A percentile compares a stretch with the other conserved stretches of the same genome.
phyloP scores from a whole-genome alignment of 1,140 invertebrate species.

The Varroa destructor region DNA sequence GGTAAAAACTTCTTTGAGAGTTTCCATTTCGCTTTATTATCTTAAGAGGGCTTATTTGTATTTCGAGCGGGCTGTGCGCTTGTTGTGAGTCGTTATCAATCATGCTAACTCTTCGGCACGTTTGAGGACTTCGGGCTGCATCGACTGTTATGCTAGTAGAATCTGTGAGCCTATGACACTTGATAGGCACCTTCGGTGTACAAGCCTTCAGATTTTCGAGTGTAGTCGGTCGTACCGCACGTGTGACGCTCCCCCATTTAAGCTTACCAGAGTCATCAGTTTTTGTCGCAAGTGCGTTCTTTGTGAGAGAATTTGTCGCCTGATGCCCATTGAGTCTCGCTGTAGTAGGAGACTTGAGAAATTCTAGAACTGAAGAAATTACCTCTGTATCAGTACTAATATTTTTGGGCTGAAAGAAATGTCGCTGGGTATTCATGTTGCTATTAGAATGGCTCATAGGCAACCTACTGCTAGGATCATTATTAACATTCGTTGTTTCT shows the following conservation, averaged over 20 bases:
- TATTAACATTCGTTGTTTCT: neutral
- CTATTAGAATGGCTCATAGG: too few relatives aligned
- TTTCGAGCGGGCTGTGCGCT: neutral
- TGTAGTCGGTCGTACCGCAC: conserved; percentile 9
- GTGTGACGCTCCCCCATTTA: neutral
- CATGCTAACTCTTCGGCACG: too few relatives aligned
- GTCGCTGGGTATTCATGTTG: too few relatives aligned
- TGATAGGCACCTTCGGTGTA: conserved; percentile 13
- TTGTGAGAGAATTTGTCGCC: neutral
- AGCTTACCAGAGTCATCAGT: neutral
- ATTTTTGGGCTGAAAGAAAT: conserved; percentile 6
- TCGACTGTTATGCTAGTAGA: too few relatives aligned
- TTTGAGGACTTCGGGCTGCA: too few relatives aligned
- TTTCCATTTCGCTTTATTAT: too few relatives aligned
- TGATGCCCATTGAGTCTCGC: neutral
- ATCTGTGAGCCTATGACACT: neutral
- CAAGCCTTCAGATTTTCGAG: conserved; percentile 14
- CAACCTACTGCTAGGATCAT: neutral
- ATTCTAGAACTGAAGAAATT: conserved; percentile 15
- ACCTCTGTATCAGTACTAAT: neutral
- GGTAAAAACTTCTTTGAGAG: too few relatives aligned
- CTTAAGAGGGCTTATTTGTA: neutral
- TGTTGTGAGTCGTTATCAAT: too few relatives aligned
- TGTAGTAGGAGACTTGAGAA: conserved; percentile 16
- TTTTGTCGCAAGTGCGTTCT: neutral